These are phyloP conservation scores for Gandaritis pyraliata DNA, from an alignment of 2,888 invertebrate genomes.

Conservation along the genomic window DNA sequence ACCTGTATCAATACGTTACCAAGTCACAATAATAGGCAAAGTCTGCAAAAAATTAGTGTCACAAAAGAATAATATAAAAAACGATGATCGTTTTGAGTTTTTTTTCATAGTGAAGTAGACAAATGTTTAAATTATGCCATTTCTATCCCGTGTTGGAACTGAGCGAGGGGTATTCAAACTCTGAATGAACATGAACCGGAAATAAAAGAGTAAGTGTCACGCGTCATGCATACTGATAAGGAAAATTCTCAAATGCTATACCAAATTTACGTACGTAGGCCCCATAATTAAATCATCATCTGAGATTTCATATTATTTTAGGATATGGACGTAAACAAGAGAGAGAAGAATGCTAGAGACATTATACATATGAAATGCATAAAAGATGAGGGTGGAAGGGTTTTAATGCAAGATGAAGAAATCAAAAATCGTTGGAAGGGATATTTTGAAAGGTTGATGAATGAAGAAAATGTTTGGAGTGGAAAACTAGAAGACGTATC, in stretches of 20 bases:
- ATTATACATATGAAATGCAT: too few relatives aligned
- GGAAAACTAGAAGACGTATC: too few relatives aligned
- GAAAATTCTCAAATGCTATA: not conserved
- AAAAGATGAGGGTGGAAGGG: too few relatives aligned
- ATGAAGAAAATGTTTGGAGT: too few relatives aligned
- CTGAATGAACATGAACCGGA: not conserved
- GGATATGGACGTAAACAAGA: too few relatives aligned
- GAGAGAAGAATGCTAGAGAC: too few relatives aligned
- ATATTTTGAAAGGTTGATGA: too few relatives aligned
- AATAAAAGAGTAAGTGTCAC: not conserved
- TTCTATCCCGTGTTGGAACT: conserved; percentile 6
- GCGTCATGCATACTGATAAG: conserved; percentile 1
- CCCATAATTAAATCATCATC: not conserved
- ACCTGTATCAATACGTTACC: not conserved
- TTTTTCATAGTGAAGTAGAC: not conserved
- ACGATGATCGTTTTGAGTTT: not conserved
- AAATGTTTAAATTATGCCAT: conserved; percentile 8
- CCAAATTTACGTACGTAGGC: not conserved
- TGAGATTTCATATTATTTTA: too few relatives aligned
- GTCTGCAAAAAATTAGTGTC: not conserved
- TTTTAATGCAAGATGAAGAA: too few relatives aligned
- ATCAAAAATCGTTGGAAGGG: too few relatives aligned
- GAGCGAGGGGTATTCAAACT: not conserved
- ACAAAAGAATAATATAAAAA: not conserved
- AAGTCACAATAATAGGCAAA: not conserved